These are phyloP conservation scores for Drosophila ohnishii DNA, from an alignment of 1,140 invertebrate genomes.

Conservation along the genomic window DNA sequence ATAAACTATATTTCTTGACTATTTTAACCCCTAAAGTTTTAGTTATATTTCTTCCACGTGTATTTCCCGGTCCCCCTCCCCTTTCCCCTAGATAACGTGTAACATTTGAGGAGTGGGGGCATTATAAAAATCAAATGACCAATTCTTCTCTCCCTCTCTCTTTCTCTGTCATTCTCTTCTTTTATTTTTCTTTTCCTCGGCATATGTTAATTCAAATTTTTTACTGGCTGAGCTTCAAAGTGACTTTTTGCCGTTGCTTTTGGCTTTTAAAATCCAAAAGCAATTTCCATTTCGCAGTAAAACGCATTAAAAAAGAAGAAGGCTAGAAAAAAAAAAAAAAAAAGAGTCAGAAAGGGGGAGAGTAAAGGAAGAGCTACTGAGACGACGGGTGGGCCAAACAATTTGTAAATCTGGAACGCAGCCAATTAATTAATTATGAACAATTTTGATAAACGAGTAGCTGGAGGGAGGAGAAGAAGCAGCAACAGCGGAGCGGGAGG, in stretches of 20 bases:
- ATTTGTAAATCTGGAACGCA: conserved; percentile 80
- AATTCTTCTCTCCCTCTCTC: conserved; percentile 29
- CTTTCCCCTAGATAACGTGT: conserved; percentile 57
- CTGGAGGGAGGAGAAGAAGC: conserved; percentile 1
- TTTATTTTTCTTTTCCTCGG: conserved; percentile 34
- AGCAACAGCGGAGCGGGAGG: neutral
- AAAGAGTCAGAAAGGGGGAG: conserved; percentile 14
- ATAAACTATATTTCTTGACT: too few relatives aligned
- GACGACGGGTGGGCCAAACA: conserved; percentile 52
- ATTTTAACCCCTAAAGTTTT: too few relatives aligned
- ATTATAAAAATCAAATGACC: conserved; percentile 61
- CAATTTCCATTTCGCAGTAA: conserved; percentile 76
- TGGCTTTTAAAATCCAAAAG: conserved; percentile 65
- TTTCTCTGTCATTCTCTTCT: conserved; percentile 10
- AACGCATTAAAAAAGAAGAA: conserved; percentile 53
- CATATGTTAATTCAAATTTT: conserved; percentile 71
- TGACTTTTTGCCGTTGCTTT: conserved; percentile 52
- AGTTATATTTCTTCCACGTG: conserved; percentile 6
- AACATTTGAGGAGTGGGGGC: conserved; percentile 36
- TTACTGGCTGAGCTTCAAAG: conserved; percentile 34
- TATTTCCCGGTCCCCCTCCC: neutral
- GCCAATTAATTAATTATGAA: conserved; percentile 82
- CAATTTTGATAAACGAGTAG: conserved; percentile 76
- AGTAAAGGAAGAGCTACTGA: conserved; percentile 6
- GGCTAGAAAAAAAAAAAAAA: conserved; percentile 10